These are phyloP conservation scores for Pao palembangensis DNA, from an alignment of 2,113 vertebrate genomes.

Conservation along the genomic window DNA sequence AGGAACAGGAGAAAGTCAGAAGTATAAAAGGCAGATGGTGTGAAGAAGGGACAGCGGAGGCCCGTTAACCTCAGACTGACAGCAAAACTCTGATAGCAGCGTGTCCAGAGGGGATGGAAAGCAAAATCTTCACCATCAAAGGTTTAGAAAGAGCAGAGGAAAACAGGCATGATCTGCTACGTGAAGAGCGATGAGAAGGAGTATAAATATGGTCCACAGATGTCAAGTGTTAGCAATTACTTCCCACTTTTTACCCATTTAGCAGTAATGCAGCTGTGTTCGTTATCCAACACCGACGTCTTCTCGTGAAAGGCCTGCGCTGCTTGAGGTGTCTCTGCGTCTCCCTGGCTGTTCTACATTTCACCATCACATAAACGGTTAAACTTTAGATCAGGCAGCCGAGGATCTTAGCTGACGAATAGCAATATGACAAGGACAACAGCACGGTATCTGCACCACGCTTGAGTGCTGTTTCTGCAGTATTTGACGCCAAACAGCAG, in stretches of 20 bases:
- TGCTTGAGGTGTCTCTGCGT: conserved; percentile 24
- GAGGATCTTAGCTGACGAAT: conserved; percentile 1
- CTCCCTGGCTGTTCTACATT: neutral
- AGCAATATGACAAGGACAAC: conserved; percentile 45
- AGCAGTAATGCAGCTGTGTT: conserved; percentile 26
- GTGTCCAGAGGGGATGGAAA: conserved; percentile 10
- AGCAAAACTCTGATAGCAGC: conserved; percentile 36
- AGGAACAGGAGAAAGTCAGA: conserved; percentile 18
- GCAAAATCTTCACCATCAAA: no score
- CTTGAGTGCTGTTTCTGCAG: conserved; percentile 44
- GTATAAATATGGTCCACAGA: conserved; percentile 28
- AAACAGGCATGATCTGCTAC: neutral
- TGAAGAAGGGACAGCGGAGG: conserved; percentile 11
- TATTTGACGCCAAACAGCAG: conserved; percentile 26
- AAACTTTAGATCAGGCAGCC: neutral
- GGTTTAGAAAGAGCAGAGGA: neutral
- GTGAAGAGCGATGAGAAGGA: neutral
- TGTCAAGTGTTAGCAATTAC: conserved; percentile 29
- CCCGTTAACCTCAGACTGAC: conserved; percentile 23
- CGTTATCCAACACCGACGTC: conserved; percentile 16
- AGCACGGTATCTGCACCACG: conserved; percentile 30
- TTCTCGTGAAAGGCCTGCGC: conserved; percentile 15
- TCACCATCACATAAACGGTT: neutral
- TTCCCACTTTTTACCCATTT: conserved; percentile 34
- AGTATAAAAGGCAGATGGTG: conserved; percentile 2